Evolutionary conservation across 2,888 invertebrate genomes (phyloP).

Genomic region (Drosophila kambysellisi): DNA sequence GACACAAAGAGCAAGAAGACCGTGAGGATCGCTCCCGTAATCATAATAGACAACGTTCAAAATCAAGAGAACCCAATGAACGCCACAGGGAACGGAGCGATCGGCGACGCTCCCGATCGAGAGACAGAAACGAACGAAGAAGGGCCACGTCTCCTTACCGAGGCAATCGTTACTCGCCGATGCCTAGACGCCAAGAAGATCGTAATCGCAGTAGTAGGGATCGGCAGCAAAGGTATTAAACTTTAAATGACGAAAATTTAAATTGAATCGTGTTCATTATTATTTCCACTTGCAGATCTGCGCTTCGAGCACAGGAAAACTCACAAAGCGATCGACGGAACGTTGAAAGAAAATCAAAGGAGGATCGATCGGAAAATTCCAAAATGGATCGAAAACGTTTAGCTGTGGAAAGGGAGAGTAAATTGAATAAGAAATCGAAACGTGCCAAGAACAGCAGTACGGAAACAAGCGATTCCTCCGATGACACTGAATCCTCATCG

Average conservation of each 20-base stretch:
- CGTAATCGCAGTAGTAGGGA: slow-evolving; percentile 30
- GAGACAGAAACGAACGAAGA: slow-evolving; percentile 17
- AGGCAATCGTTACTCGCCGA: slow-evolving; percentile 31
- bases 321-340: slow-evolving; percentile 1
- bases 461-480: slow-evolving; percentile 44
- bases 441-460: slow-evolving; percentile 50
- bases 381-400: slow-evolving; percentile 26
- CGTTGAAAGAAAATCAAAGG: slow-evolving; percentile 6
- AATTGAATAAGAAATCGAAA: slow-evolving; percentile 60
- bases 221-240: slow-evolving; percentile 43
- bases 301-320: background rate
- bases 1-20: slow-evolving; percentile 68
- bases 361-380: background rate
- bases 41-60: slow-evolving; percentile 25
- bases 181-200: slow-evolving; percentile 23
- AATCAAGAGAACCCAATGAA: slow-evolving; percentile 44
- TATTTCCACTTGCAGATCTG: slow-evolving; percentile 1
- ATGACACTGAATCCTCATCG: slow-evolving; percentile 51
- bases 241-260: background rate
- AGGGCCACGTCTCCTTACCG: slow-evolving; percentile 26
- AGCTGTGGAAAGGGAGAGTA: slow-evolving; percentile 36
- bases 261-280: background rate
- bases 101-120: slow-evolving; percentile 21
- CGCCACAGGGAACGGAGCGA: slow-evolving; percentile 10
- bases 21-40: slow-evolving; percentile 26